Evolutionary conservation across 2,888 invertebrate species (phyloP).

Genomic region (Eupithecia centaureata): DNA sequence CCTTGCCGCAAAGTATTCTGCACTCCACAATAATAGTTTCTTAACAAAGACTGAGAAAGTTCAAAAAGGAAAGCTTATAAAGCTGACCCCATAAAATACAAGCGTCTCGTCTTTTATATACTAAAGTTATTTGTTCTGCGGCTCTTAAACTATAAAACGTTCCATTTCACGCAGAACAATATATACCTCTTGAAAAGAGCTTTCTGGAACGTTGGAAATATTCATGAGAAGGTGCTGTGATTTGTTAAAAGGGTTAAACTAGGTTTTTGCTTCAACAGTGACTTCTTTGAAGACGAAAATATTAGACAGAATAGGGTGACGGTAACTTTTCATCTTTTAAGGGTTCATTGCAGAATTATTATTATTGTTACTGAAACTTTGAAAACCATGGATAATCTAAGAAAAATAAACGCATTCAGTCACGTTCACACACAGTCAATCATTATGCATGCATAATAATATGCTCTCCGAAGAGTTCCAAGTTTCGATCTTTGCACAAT

Average conservation of each 20-base stretch:
- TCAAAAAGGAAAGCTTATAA: conserved; percentile 24
- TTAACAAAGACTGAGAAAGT: conserved; percentile 19
- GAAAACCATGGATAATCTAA: no score
- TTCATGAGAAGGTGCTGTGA: conserved; percentile 43
- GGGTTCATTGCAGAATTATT: no score
- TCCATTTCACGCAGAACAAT: conserved; percentile 30
- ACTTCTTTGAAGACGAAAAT: background rate
- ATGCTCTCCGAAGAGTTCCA: no score
- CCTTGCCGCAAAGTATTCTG: background rate
- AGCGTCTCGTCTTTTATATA: conserved; percentile 23
- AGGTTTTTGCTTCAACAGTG: background rate
- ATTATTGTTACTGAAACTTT: no score
- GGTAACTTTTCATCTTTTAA: no score
- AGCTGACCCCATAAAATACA: conserved; percentile 21
- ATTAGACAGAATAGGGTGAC: background rate
- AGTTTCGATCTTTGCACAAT: no score
- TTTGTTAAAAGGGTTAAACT: conserved; percentile 39
- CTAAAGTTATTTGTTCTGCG: conserved; percentile 34
- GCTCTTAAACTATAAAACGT: conserved; percentile 37
- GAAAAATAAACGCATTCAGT: no score
- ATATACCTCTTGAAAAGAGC: conserved; percentile 37
- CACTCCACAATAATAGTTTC: conserved; percentile 10
- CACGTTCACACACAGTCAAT: no score
- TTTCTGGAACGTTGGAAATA: conserved; percentile 43
- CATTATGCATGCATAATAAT: no score